These are phyloP conservation scores for Bicyclus anynana DNA, from an alignment of 1,140 invertebrate genomes.

Conservation along the genomic window DNA sequence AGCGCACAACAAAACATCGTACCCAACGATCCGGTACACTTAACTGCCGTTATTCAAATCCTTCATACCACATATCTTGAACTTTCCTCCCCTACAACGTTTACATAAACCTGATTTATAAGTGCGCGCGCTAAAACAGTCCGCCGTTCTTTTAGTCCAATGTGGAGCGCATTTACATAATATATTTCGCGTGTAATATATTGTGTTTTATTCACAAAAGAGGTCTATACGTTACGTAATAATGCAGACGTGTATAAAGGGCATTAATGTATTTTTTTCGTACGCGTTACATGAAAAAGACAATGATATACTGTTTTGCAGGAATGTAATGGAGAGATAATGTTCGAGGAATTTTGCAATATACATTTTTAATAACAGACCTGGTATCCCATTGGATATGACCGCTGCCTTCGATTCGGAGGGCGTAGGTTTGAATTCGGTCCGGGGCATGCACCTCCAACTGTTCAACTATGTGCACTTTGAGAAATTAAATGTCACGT, in stretches of 20 bases:
- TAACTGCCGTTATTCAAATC: slow-evolving; percentile 16
- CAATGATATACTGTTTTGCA: background rate
- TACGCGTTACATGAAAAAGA: background rate
- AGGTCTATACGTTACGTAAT: slow-evolving; percentile 16
- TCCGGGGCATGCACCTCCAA: too few relatives aligned
- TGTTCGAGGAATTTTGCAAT: too few relatives aligned
- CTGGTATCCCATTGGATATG: too few relatives aligned
- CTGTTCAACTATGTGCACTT: too few relatives aligned
- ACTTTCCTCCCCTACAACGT: slow-evolving; percentile 17
- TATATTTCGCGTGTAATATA: slow-evolving; percentile 41
- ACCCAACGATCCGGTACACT: slow-evolving; percentile 14
- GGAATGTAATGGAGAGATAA: too few relatives aligned
- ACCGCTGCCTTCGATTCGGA: too few relatives aligned
- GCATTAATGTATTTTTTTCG: slow-evolving; percentile 8
- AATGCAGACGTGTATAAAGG: slow-evolving; percentile 16
- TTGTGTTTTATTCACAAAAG: slow-evolving; percentile 29
- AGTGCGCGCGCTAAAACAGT: slow-evolving; percentile 24
- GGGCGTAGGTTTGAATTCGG: too few relatives aligned
- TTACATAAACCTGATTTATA: slow-evolving; percentile 31
- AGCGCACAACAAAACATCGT: background rate
- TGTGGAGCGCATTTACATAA: slow-evolving; percentile 37
- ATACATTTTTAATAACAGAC: too few relatives aligned
- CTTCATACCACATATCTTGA: slow-evolving; percentile 17
- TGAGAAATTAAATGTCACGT: too few relatives aligned
- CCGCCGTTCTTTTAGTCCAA: slow-evolving; percentile 27